Evolutionary conservation across 2,113 vertebrate genomes (phyloP), one percentile per base, ranked within the genome.

Genomic region (Phalacrocorax aristotelis): DNA sequence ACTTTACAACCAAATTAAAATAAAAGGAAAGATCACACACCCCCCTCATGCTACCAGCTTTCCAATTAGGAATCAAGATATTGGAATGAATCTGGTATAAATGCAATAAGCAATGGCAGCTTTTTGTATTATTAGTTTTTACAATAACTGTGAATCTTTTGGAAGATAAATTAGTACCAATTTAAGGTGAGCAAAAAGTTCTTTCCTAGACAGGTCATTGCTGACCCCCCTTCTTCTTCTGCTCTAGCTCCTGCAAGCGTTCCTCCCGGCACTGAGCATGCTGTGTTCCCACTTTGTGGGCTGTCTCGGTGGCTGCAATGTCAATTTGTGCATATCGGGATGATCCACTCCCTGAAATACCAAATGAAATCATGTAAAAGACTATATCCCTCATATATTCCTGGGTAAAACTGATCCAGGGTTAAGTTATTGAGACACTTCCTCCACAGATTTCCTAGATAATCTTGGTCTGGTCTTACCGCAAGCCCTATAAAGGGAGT

Each of bases 271-370:
- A 96, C 97, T 98, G 98, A 1, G 98, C 98, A 1, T 98, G 99
- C 97, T 96, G 98, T 2, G 96, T 98, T 26, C 99, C 98, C 72
- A 98, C 99, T 44, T 98, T 98, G 89, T 98, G 99, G 22, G 98
- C 99, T 0, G 98, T 99, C 98, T 98, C 99, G 0, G 98, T 99
- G 87, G 99, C 98, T 8, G 90, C 34, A 11, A 98, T 98, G 97
- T 99, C 98, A 8, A 99, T 99, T 96, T 99, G 99, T 26, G 98
- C 98, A 1, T 99, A 99, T 21, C 98, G 97, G 34, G 98, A 98
- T 26, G 98, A 93, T 12, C 98, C 96, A 2, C 97, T 95, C 58
- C 98, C 99, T 99, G 94, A 11, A 96, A 95, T 46, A 84, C 34
- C 90, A 90, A 58, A 55, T 21, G 22, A 70, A 48, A 21, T 4